phyloP scores from a whole-genome alignment of 2,113 vertebrate genomes.

The Nipponia nippon region DNA sequence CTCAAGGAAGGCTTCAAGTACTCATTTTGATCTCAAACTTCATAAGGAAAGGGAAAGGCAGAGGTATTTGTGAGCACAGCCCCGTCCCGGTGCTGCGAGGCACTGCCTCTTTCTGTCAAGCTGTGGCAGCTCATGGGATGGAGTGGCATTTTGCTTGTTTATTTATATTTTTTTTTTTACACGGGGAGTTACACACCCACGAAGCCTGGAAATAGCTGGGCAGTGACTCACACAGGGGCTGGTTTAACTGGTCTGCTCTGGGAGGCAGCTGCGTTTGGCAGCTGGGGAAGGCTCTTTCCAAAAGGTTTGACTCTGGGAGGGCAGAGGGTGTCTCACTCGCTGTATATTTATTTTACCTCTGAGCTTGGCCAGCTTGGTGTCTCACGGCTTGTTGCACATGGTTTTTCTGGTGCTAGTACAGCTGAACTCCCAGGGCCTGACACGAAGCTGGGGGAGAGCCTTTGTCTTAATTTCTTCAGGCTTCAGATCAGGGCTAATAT shows the following conservation, averaged over 20 bases:
- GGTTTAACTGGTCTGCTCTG: background rate
- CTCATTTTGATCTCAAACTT: background rate
- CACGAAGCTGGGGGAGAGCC: background rate
- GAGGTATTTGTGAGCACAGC: background rate
- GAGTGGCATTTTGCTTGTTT: background rate
- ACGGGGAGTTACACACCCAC: slow-evolving; percentile 7
- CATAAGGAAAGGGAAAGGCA: background rate
- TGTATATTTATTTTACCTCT: background rate
- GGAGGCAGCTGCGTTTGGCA: background rate
- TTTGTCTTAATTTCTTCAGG: background rate
- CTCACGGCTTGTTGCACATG: background rate
- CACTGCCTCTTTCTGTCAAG: background rate
- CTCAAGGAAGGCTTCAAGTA: background rate
- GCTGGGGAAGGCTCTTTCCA: background rate
- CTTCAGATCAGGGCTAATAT: fast-evolving
- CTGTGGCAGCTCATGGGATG: background rate
- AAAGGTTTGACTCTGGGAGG: background rate
- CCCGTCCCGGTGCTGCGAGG: fast-evolving
- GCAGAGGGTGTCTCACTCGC: background rate
- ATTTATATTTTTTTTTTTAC: slow-evolving; percentile 15
- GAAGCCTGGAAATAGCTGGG: slow-evolving; percentile 42
- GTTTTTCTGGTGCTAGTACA: background rate
- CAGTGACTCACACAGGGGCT: slow-evolving; percentile 30
- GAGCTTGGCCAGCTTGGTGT: background rate
- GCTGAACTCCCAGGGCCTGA: background rate